A percentile compares a stretch with the other conserved stretches of the same genome.
phyloP scores from a whole-genome alignment of 2,797 vertebrate genomes.

The Paedocypris micromegethes region DNA sequence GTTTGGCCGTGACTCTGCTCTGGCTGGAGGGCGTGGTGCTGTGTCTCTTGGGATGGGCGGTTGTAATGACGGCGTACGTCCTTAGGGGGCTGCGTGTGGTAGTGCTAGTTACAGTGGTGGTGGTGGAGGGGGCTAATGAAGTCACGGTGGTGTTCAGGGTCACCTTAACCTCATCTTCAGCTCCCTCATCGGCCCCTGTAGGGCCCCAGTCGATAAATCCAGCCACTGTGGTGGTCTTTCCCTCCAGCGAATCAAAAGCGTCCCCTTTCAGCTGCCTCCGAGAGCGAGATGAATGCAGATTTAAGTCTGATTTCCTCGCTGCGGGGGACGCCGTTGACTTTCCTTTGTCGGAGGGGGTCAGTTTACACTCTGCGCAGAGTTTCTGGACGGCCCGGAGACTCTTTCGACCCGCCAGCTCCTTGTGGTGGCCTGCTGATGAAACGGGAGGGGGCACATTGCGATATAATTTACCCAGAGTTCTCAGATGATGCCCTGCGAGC shows the following conservation, averaged over 20 bases:
- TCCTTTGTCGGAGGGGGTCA: conserved; percentile 24
- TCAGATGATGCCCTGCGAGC: conserved; percentile 65
- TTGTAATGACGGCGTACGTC: conserved; percentile 67
- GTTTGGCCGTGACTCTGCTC: conserved; percentile 67
- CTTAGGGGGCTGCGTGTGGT: conserved; percentile 66
- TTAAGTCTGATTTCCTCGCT: conserved; percentile 51
- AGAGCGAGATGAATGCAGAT: conserved; percentile 61
- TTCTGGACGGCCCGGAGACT: conserved; percentile 33
- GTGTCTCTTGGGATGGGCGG: conserved; percentile 63
- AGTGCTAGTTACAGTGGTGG: conserved; percentile 62
- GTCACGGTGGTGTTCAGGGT: conserved; percentile 62
- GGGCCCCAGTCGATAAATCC: conserved; percentile 80
- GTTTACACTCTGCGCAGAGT: conserved; percentile 38
- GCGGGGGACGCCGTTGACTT: conserved; percentile 51
- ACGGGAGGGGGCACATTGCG: conserved; percentile 59
- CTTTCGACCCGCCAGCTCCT: conserved; percentile 51
- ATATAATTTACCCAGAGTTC: conserved; percentile 63
- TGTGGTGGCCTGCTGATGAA: conserved; percentile 53
- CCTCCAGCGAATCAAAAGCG: conserved; percentile 65
- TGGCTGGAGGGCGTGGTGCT: conserved; percentile 68
- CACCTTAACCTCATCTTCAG: conserved; percentile 59
- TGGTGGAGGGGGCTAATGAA: conserved; percentile 61
- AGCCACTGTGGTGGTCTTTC: conserved; percentile 73
- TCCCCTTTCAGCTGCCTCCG: conserved; percentile 73
- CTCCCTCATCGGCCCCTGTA: conserved; percentile 66